phyloP scores from a whole-genome alignment of 1,140 invertebrate species.

The Penaeus japonicus region DNA sequence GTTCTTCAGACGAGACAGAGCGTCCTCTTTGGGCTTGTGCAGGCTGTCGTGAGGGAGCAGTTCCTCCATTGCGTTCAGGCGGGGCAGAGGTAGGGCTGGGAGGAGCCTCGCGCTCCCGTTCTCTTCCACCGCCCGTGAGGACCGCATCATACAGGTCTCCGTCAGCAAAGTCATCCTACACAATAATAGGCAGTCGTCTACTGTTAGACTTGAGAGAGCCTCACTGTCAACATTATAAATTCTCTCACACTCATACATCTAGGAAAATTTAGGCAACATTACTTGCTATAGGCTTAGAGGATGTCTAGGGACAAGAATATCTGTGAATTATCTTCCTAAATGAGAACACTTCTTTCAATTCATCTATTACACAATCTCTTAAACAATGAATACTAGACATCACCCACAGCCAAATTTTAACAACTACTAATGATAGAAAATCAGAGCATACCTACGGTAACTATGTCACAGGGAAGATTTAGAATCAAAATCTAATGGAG shows the following conservation, averaged over 20 bases:
- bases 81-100: conserved; percentile 42
- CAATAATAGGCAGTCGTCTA: conserved; percentile 46
- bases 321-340: not conserved
- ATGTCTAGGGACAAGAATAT: conserved; percentile 38
- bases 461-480: conserved; percentile 32
- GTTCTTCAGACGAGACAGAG: conserved; percentile 50
- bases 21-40: conserved; percentile 9
- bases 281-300: conserved; percentile 31
- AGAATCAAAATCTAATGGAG: conserved; percentile 10
- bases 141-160: conserved; percentile 60
- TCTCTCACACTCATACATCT: not conserved
- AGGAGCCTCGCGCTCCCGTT: conserved; percentile 46
- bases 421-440: conserved; percentile 4
- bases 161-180: conserved; percentile 60
- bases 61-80: conserved; percentile 52
- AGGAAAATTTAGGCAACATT: conserved; percentile 6
- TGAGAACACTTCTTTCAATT: not conserved
- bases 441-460: conserved; percentile 20
- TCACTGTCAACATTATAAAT: conserved; percentile 31
- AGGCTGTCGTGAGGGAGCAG: conserved; percentile 34
- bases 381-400: conserved; percentile 39
- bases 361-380: not conserved
- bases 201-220: conserved; percentile 42
- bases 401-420: conserved; percentile 33
- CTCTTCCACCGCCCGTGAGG: conserved; percentile 57